Conservation (phyloP, 2,888 invertebrate genomes). For the Labia minor region DNA sequence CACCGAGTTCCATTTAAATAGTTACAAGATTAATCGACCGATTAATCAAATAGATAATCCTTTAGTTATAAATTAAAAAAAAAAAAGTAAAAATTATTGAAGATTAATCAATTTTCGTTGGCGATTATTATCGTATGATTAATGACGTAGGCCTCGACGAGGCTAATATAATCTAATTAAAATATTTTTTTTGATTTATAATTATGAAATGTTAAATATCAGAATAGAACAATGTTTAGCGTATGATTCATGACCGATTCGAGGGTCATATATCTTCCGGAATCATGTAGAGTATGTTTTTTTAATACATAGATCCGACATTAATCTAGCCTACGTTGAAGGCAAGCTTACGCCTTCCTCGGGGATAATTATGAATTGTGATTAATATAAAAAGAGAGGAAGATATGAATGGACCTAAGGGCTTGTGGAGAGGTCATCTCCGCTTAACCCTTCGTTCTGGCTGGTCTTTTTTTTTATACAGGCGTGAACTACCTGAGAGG, state of each 20-base stretch:
- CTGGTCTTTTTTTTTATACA: neutral
- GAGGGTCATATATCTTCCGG: conserved; percentile 13
- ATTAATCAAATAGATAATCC: conserved; percentile 13
- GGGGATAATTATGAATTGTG: conserved; percentile 9
- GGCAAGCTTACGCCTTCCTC: neutral
- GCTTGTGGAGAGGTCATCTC: neutral
- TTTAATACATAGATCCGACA: conserved; percentile 13
- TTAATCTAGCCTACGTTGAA: conserved; percentile 13
- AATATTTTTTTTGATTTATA: conserved; percentile 7
- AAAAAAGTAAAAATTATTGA: neutral
- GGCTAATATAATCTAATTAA: conserved; percentile 13
- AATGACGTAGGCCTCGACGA: neutral
- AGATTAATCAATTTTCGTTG: neutral
- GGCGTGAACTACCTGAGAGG: conserved; percentile 13
- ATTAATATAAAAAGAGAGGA: conserved; percentile 13
- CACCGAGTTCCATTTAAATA: neutral
- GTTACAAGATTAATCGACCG: conserved; percentile 1
- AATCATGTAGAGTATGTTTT: conserved; percentile 13
- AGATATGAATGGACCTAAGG: conserved; percentile 1
- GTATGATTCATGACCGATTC: neutral
- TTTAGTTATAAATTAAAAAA: neutral
- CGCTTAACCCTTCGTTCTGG: conserved; percentile 1
- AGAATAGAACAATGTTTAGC: neutral
- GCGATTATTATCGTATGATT: neutral
- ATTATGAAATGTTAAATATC: conserved; percentile 13